Base-by-base conservation (phyloP, 53 echinoderm and acorn worm species). In the Echinometra lucunter region DNA sequence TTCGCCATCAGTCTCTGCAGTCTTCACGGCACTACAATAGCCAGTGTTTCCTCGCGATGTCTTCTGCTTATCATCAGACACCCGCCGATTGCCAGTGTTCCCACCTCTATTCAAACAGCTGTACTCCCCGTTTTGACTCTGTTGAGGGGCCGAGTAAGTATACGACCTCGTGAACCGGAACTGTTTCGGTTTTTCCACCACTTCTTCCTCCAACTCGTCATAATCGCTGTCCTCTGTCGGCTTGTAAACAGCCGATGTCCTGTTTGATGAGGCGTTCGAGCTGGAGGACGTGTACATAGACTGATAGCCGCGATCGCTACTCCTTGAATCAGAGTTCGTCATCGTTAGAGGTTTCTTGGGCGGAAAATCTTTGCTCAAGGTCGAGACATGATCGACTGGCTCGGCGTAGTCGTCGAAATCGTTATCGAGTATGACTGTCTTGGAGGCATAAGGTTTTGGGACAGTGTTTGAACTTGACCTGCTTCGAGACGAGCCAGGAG, bases 161-260 rank as follows among this genome's bases (percentile, higher is more conserved):
- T 82, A 58, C 16, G 82, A 83, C 7, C 82, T 44, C 27, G 82
- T 82, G 44, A 94, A 82, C 45, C 45, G 82, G 94, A 94, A 94
- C 45, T 94, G 94, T 66, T 94, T 94, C 17, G 32, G 42, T 42
- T 58, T 57, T 1, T 93, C 58, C n/a, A 60, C 83, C 23, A 63
- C 57, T 25, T 94, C 94, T 30, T 94, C 94, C 23, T 94, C 94
- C 30, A 94, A 30, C 85, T 94, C 94, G 30, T 94, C 94, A 42
- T 94, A 94, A 60, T 94, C 94, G 38, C 94, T 94, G 85, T 94
- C 94, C 16, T 94, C 94, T 27, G 94, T 94, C 12, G 94, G 94
- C 66, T 94, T 94, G 40, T 94, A 94, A 42, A 93, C 82, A 25
- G 80, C 93, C 40, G 94, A 83, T 58, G 85, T 60, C 66, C 94